Base-by-base conservation (phyloP, 2,888 invertebrate genomes). In the Ornithoptera alexandrae region DNA sequence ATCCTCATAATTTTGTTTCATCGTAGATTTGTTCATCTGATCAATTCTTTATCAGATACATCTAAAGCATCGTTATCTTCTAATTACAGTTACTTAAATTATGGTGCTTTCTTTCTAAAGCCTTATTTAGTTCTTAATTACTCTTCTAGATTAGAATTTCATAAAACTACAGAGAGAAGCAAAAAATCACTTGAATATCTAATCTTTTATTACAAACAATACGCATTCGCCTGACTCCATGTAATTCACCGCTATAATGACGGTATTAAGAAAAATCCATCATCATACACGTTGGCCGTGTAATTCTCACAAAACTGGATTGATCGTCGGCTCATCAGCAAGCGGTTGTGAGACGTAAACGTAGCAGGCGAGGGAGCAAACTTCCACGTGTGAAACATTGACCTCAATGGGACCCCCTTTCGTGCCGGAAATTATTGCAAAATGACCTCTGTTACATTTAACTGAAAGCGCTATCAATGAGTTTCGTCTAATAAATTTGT, bases 261-360 rank as follows among this genome's bases (percentile, higher is more conserved):
- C 20, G 53, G 42, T 50, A 62, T 60, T 39, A 56, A 63, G 58
- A 67, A 70, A 62, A 67, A 62, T 50, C n/a, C 24, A 20, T 63
- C 70, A 72, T 72, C 65, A 71, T 63, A 70, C 64, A 71, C 71
- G 68, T 71, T 72, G 68, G 20, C 67, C 62, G 65, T 69, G 53
- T 73, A 71, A 73, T 72, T 74, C 68, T 67, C 73, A 71, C 71
- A 72, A 66, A 64, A 70, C 18, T 61, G 46, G 56, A 62, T 46
- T 17, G n/a, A 62, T 17, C 2, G n/a, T n/a, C 18, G 22, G 5
- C 30, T 17, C 20, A 24, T 6, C 10, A 20, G 12, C 42, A 30
- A 67, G n/a, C 67, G 7, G 67, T 63, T 60, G 30, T 67, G 60
- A 56, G n/a, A n/a, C 64, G 18, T 70, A 70, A 42, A 8, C 6